phyloP scores from a whole-genome alignment of 2,113 vertebrate species.

The Crotalus viridis region DNA sequence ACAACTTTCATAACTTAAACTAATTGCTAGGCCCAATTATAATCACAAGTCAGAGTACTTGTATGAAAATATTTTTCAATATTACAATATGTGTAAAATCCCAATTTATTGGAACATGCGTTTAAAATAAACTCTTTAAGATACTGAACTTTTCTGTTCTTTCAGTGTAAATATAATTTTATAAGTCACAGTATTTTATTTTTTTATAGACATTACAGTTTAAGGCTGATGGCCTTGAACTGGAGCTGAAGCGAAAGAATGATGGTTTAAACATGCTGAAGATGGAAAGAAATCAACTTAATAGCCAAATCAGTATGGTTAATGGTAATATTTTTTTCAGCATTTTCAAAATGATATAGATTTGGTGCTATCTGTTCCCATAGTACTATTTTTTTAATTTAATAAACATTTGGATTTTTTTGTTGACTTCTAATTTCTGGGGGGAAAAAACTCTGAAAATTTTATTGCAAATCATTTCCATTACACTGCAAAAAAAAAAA shows the following conservation, averaged over 20 bases:
- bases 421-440: not conserved
- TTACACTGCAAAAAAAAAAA: not conserved
- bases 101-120: not conserved
- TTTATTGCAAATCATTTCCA: not conserved
- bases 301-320: constrained; percentile 15
- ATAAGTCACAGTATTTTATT: not conserved
- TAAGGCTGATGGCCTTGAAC: constrained; percentile 21
- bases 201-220: constrained; percentile 26
- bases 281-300: constrained; percentile 1
- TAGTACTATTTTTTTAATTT: not conserved
- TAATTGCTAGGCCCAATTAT: not conserved
- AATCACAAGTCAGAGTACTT: not conserved
- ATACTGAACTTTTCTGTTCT: not conserved
- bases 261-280: constrained; percentile 34
- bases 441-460: not conserved
- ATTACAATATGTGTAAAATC: not conserved
- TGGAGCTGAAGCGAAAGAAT: constrained; percentile 40
- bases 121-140: not conserved
- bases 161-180: not conserved
- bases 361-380: not conserved
- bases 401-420: not conserved
- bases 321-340: constrained; percentile 9
- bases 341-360: not conserved
- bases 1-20: not conserved
- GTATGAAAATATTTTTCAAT: not conserved